A percentile compares a stretch with the other conserved stretches of the same genome.
Conservation (phyloP, 2,888 invertebrate species). For the Orchestes rusci region DNA sequence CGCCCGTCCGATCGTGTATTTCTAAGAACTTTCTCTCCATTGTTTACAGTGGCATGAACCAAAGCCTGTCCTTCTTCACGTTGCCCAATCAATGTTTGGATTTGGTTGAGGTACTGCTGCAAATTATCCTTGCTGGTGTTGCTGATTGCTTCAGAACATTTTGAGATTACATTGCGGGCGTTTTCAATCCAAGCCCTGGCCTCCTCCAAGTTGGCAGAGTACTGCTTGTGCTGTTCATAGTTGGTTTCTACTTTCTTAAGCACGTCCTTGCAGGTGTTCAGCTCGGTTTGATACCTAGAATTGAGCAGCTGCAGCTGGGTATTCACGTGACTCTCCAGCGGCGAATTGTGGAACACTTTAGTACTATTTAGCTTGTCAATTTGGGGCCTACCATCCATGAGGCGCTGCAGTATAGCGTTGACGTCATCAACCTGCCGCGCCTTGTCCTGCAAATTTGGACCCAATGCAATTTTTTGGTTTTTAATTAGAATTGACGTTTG, state of each 20-base stretch:
- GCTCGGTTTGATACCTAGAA: slow-evolving; percentile 81
- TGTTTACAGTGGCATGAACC: slow-evolving; percentile 79
- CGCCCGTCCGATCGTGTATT: slow-evolving; percentile 85
- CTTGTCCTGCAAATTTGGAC: slow-evolving; percentile 75
- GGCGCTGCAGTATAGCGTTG: slow-evolving; percentile 64
- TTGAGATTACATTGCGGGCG: slow-evolving; percentile 74
- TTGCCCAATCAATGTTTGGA: slow-evolving; percentile 70
- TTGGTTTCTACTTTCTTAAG: slow-evolving; percentile 86
- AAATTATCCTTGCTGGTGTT: slow-evolving; percentile 75
- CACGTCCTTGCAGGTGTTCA: slow-evolving; percentile 84
- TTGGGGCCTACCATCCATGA: slow-evolving; percentile 72
- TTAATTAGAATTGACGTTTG: slow-evolving; percentile 87
- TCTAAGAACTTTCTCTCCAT: slow-evolving; percentile 81
- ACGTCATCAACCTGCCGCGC: slow-evolving; percentile 78
- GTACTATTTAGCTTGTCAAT: slow-evolving; percentile 80
- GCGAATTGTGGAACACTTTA: slow-evolving; percentile 68
- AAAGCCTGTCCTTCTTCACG: slow-evolving; percentile 83
- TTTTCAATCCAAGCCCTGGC: slow-evolving; percentile 81
- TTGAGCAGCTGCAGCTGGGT: slow-evolving; percentile 81
- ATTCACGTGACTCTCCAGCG: slow-evolving; percentile 79
- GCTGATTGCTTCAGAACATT: slow-evolving; percentile 70
- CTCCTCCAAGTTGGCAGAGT: slow-evolving; percentile 66
- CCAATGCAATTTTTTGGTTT: slow-evolving; percentile 77
- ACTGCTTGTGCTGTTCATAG: slow-evolving; percentile 75
- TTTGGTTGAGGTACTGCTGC: slow-evolving; percentile 71